A percentile compares a stretch with the other conserved stretches of the same genome.
These are phyloP conservation scores for Polydrusus pterygomalis DNA, from an alignment of 2,888 invertebrate genomes.

Conservation along the genomic window DNA sequence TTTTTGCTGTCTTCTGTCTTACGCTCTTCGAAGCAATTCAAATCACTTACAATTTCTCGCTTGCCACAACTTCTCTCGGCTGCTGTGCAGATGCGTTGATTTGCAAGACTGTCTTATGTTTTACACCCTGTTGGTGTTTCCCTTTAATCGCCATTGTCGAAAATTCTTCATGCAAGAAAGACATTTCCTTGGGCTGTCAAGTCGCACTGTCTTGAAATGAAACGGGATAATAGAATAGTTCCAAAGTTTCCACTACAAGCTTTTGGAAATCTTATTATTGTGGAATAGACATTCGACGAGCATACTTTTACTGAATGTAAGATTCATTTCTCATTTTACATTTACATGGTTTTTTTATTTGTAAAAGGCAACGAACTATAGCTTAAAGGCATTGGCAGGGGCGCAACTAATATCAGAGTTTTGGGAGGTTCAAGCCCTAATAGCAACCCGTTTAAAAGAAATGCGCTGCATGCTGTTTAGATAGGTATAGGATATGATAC, in stretches of 20 bases:
- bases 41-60: background rate
- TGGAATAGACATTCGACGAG: constrained; percentile 1
- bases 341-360: background rate
- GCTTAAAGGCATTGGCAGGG: too few relatives aligned
- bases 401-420: too few relatives aligned
- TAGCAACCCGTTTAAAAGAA: too few relatives aligned
- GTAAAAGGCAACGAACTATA: background rate
- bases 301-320: background rate
- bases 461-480: too few relatives aligned
- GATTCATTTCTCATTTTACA: background rate
- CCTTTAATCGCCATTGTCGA: constrained; percentile 51
- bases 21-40: constrained; percentile 2
- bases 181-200: constrained; percentile 53
- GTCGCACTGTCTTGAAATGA: constrained; percentile 49
- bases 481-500: too few relatives aligned
- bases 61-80: constrained; percentile 4
- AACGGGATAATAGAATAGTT: constrained; percentile 52
- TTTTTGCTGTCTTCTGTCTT: too few relatives aligned
- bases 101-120: constrained; percentile 59
- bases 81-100: constrained; percentile 58
- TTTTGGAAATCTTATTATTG: constrained; percentile 1
- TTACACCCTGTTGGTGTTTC: constrained; percentile 59
- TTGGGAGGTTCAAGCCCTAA: too few relatives aligned
- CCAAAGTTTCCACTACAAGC: constrained; percentile 29
- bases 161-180: constrained; percentile 52